Base-by-base conservation (phyloP, 2,113 vertebrate genomes). In the Podocnemis expansa region DNA sequence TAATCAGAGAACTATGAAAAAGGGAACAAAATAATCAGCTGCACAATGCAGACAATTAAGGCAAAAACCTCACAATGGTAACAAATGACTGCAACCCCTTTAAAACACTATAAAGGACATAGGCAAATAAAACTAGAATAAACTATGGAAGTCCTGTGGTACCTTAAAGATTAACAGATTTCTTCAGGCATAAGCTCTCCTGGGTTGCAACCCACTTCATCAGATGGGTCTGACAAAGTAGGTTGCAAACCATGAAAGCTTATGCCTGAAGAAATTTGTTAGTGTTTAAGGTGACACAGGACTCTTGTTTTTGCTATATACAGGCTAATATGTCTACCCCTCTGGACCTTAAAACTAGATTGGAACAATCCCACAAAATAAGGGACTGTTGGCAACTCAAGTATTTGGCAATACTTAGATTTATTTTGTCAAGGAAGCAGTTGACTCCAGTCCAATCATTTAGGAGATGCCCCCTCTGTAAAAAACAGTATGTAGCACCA, bases 351-450 rank as follows among this genome's bases (percentile, higher is more conserved):
- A 82, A 78, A 93, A 93, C 31, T 21, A 27, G 38, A 75, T 60
- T 49, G 54, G 31, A 63, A 27, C 58, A 34, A 76, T 34, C 31
- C 84, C 90, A 85, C 88, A 75, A 83, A 88, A 85, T 73, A 78
- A 89, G 52, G 49, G 34, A 27, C 80, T 88, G 73, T 31, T 91
- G 90, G 55, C 91, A 86, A n/a, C 75, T 82, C 78, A 91, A 87
- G 17, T 85, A 78, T 93, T 80, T 93, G 85, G 87, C 78, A 88
- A 81, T 4, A 17, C 91, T 67, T 86, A 81, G 82, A 49, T 47
- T 73, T 86, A 91, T 93, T 86, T 45, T 88, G 52, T 92, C 82
- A 34, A n/a, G 82, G 82, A 82, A 84, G 87, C 63, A 91, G 75
- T 67, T 85, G 96, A 91, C 45, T 91, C 22, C 25, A 58, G 75